Evolutionary conservation across 37 sponge, comb jelly and placozoan genomes (phyloP).

Genomic region (Crambe crambe): DNA sequence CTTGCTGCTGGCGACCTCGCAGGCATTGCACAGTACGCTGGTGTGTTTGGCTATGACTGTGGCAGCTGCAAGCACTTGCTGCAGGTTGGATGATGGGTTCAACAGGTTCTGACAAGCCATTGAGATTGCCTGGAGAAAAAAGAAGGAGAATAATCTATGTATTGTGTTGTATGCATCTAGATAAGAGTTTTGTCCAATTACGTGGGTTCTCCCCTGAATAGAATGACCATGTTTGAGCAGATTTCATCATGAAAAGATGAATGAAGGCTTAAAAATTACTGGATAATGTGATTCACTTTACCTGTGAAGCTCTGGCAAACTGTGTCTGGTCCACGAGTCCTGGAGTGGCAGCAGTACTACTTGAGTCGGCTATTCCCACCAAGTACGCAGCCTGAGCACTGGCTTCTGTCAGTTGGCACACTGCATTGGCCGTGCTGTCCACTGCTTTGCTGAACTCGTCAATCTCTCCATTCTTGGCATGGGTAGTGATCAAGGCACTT

Average conservation of each 20-base stretch:
- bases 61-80: conserved; percentile 94
- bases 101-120: conserved; percentile 85
- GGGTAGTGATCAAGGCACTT: conserved; percentile 57
- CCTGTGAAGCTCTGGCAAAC: conserved; percentile 84
- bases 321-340: conserved; percentile 88
- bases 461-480: conserved; percentile 69
- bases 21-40: conserved; percentile 93
- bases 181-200: no score
- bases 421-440: conserved; percentile 46
- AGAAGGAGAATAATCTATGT: no score
- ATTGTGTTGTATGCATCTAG: no score
- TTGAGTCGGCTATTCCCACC: conserved; percentile 92
- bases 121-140: conserved; percentile 55
- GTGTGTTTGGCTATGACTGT: conserved; percentile 98
- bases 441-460: conserved; percentile 73
- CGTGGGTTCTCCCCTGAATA: neutral
- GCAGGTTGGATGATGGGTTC: conserved; percentile 66
- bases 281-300: neutral
- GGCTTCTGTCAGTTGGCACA: conserved; percentile 78
- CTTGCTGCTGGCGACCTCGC: conserved; percentile 89
- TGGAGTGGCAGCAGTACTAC: conserved; percentile 82
- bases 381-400: conserved; percentile 92
- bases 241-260: neutral
- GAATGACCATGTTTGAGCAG: neutral
- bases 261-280: no score